Evolutionary conservation across 2,113 vertebrate genomes (phyloP).

Genomic region (Grantiella picta): DNA sequence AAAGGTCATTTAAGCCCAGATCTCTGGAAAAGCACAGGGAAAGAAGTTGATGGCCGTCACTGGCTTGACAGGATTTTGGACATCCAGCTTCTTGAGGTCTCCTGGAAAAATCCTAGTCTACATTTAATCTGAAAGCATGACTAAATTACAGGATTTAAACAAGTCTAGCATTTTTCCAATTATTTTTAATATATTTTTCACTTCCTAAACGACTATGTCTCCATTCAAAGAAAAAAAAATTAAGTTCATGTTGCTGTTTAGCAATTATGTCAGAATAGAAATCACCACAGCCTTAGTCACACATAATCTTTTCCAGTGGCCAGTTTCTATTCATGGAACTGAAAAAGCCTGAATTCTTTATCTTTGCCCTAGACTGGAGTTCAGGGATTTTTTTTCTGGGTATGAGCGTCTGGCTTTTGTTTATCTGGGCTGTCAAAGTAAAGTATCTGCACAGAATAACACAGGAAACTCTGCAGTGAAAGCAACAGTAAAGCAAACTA

Average conservation of each 20-base stretch:
- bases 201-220: not conserved
- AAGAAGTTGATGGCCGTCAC: not conserved
- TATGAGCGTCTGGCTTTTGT: constrained; percentile 67
- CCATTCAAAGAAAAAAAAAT: not conserved
- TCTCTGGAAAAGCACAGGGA: not conserved
- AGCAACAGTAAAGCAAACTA: constrained; percentile 48
- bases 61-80: not conserved
- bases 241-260: not conserved
- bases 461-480: constrained; percentile 66
- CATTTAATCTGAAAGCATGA: not conserved
- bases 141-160: not conserved
- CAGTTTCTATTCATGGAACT: constrained; percentile 57
- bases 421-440: constrained; percentile 75
- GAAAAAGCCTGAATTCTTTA: constrained; percentile 63
- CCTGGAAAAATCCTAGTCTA: not conserved
- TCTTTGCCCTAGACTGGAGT: constrained; percentile 72
- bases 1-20: not conserved
- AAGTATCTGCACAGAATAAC: constrained; percentile 69
- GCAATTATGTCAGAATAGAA: constrained; percentile 1
- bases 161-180: not conserved
- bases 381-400: constrained; percentile 69
- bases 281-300: constrained; percentile 26
- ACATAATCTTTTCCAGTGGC: constrained; percentile 57
- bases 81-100: not conserved
- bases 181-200: not conserved